Evolutionary conservation across 2,888 invertebrate genomes (phyloP).

Genomic region (Apeira syringaria): DNA sequence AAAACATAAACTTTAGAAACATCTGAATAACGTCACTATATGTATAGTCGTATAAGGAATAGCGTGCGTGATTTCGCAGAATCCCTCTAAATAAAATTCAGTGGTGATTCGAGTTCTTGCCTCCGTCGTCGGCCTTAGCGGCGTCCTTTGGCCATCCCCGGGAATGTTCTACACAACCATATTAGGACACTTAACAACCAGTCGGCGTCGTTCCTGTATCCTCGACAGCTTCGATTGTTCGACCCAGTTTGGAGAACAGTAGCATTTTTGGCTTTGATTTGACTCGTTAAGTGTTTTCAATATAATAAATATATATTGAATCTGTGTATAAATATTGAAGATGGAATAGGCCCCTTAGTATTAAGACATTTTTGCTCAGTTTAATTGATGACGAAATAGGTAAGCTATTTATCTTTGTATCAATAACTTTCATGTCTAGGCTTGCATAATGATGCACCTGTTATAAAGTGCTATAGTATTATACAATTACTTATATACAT

Average conservation of each 20-base stretch:
- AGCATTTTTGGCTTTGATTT: conserved; percentile 52
- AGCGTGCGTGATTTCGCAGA: conserved; percentile 71
- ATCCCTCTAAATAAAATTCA: conserved; percentile 64
- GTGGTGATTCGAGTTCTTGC: conserved; percentile 59
- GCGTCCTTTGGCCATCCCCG: conserved; percentile 68
- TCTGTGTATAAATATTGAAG: no score
- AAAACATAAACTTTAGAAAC: conserved; percentile 51
- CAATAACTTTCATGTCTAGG: no score
- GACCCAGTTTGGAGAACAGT: conserved; percentile 70
- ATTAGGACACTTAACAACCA: conserved; percentile 73
- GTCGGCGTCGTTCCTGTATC: conserved; percentile 59
- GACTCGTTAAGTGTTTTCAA: conserved; percentile 34
- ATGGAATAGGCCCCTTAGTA: no score
- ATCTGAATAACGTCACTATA: conserved; percentile 59
- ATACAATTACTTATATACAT: no score
- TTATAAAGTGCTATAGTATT: no score
- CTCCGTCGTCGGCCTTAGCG: conserved; percentile 64
- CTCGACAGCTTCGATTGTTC: conserved; percentile 67
- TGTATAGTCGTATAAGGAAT: conserved; percentile 43
- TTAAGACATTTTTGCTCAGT: no score
- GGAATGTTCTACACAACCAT: conserved; percentile 66
- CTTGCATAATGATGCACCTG: no score
- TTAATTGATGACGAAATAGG: no score
- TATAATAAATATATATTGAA: no score
- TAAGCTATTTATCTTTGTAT: no score